Evolutionary conservation across 1,140 invertebrate species (phyloP).

Genomic region (Calliopsis andreniformis): DNA sequence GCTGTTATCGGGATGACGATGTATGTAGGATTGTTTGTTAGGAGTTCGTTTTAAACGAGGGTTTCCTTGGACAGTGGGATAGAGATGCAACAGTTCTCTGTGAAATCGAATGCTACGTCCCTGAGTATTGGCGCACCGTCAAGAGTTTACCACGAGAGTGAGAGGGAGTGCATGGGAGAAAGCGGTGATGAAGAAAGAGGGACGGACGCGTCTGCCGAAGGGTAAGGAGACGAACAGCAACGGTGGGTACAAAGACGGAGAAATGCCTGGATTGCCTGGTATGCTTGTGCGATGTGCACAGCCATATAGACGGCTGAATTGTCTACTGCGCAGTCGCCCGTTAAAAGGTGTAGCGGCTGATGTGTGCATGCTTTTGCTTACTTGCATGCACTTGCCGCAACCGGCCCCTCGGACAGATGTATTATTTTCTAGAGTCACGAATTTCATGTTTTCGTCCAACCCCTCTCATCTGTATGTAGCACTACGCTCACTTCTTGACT

Average conservation of each 20-base stretch:
- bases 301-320: slow-evolving; percentile 48
- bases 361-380: slow-evolving; percentile 43
- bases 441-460: slow-evolving; percentile 35
- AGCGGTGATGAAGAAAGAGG: slow-evolving; percentile 55
- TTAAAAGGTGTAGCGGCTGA: slow-evolving; percentile 58
- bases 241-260: slow-evolving; percentile 44
- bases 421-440: slow-evolving; percentile 28
- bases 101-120: slow-evolving; percentile 11
- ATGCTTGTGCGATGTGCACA: slow-evolving; percentile 47
- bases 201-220: slow-evolving; percentile 55
- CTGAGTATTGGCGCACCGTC: slow-evolving; percentile 48
- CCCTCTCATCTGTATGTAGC: slow-evolving; percentile 5
- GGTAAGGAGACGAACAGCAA: slow-evolving; percentile 51
- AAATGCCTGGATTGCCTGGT: slow-evolving; percentile 53
- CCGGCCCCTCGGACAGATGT: slow-evolving; percentile 24
- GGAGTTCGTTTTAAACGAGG: not conserved
- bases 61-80: not conserved
- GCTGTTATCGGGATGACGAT: not conserved
- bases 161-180: slow-evolving; percentile 54
- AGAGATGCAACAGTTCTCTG: not conserved
- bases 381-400: slow-evolving; percentile 41
- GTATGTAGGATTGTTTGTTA: too few species aligned
- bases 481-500: slow-evolving; percentile 3
- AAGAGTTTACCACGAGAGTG: slow-evolving; percentile 43
- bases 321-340: slow-evolving; percentile 60